Percentiles rank a stretch among this genome's conserved stretches.
phyloP scores from a whole-genome alignment of 2,113 vertebrate genomes.

The Ochotona curzoniae region DNA sequence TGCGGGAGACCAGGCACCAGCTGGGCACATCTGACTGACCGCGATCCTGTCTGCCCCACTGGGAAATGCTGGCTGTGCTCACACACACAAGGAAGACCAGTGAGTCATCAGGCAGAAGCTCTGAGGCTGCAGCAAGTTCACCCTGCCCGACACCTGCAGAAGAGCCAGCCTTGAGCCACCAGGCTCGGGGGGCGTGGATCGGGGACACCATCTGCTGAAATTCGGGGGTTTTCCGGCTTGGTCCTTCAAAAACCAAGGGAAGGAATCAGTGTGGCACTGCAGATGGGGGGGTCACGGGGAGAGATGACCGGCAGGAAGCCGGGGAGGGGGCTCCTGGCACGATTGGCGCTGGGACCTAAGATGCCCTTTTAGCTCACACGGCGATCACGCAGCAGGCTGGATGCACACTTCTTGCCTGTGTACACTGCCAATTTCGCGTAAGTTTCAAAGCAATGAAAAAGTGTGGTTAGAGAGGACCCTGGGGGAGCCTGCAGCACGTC shows the following conservation, averaged over 20 bases:
- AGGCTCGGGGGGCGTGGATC: neutral
- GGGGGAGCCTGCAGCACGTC: neutral
- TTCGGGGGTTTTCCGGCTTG: neutral
- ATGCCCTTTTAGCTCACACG: fast-evolving
- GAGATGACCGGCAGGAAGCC: neutral
- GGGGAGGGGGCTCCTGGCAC: fast-evolving
- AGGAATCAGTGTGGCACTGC: neutral
- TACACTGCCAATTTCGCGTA: neutral
- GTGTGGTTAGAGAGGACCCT: neutral
- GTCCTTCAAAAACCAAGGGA: neutral
- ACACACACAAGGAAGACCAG: neutral
- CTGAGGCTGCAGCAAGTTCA: neutral
- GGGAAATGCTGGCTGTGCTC: neutral
- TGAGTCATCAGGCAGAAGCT: neutral
- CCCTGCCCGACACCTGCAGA: neutral
- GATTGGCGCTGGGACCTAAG: neutral
- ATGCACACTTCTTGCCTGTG: neutral
- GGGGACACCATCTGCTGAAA: constrained; percentile 39
- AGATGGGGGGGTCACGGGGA: neutral
- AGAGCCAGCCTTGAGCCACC: constrained; percentile 35
- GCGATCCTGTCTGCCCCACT: neutral
- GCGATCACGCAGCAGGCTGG: neutral
- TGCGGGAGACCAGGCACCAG: neutral
- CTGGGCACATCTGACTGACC: neutral
- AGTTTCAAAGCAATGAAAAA: neutral